Evolutionary conservation across 2,113 vertebrate species (phyloP), one percentile per base, ranked within the genome.

Genomic region (Paracanthobrama guichenoti): DNA sequence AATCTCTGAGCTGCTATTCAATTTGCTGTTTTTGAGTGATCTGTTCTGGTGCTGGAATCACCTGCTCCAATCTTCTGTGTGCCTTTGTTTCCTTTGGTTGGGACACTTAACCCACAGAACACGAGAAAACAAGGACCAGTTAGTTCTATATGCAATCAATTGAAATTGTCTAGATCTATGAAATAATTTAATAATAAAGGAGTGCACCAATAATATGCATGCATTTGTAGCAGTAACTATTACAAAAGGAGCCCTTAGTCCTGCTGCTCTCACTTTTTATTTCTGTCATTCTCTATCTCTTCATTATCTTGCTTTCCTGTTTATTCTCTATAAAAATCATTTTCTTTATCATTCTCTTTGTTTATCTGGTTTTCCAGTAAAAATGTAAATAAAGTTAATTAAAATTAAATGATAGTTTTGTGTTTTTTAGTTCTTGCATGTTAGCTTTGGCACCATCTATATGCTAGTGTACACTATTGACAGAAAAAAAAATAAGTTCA

Each of bases 41-140:
- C 85, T 91, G 88, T 90, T 82, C 88, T 88, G 86, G 89, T 88
- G 89, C 90, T 93, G 92, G 90, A 90, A 92, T 93, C 92, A 93
- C 88, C 89, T 53, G 86, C 92, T 93, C 91, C 91, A 87, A 50
- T 86, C 85, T 91, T 86, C 81, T 88, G 81, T 82, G 81, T 86
- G 75, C 60, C 86, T 86, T 90, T 59, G 48, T 53, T 87, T 74
- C 84, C 81, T 79, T 81, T 86, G 85, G 73, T 79, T 64, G 81
- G 74, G 69, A 84, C 14, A 35, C 60, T 79, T 9, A 62, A 79
- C 76, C 75, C 53, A 77, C 6, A 13, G 53, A 93, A 92, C 88
- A 76, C 0, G n/a, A 57, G 31, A 75, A 60, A 72, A 77, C 53
- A 77, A 73, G 71, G 48, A 76, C 55, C 55, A 26, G 13, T 55